Base-by-base conservation (phyloP, 2,888 invertebrate genomes). In the Blomia tropicalis region DNA sequence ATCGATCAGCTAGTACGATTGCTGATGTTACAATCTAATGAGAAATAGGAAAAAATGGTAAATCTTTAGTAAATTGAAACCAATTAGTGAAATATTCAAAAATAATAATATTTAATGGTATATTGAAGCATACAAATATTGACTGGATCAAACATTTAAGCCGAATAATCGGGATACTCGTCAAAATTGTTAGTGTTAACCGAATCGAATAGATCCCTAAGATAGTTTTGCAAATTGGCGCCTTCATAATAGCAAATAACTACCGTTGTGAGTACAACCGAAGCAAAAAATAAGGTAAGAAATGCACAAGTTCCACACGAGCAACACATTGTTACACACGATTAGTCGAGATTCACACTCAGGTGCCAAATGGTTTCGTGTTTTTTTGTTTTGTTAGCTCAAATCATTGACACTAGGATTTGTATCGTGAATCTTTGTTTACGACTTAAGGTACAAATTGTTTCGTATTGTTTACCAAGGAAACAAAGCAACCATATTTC, bases 171-270 rank as follows among this genome's bases (percentile, higher is more conserved):
- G 2, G 29, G 29, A 2, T 4, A 23, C 25, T 56, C 2, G 29
- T 56, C 25, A 56, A 19, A 2, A 56, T 56, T 11, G 29, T 56
- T 56, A 31, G 25, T 29, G 11, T 56, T 27, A 25, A 56, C 29
- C 29, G 56, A 56, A 58, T 62, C 62, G 51, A 62, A 43, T 32
- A 58, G 7, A 27, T 62, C 62, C 32, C 62, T 62, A 58, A 62
- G 58, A 62, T 43, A 62, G 14, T 36, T 29, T 29, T 62, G 62
- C 31, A 62, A 43, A 58, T 43, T 58, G 30, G 58, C 62, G n/a
- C 62, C 62, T 58, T 58, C 58, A 58, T 62, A 58, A 62, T 62
- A 62, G 58, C 58, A 58, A 62, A 62, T 62, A 44, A 62, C 58
- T 62, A 62, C 62, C 62, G 62, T 62, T 7, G 62, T 31, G 27